These are phyloP conservation scores for Neodiprion fabricii DNA, from an alignment of 1,140 invertebrate species.

Conservation along the genomic window DNA sequence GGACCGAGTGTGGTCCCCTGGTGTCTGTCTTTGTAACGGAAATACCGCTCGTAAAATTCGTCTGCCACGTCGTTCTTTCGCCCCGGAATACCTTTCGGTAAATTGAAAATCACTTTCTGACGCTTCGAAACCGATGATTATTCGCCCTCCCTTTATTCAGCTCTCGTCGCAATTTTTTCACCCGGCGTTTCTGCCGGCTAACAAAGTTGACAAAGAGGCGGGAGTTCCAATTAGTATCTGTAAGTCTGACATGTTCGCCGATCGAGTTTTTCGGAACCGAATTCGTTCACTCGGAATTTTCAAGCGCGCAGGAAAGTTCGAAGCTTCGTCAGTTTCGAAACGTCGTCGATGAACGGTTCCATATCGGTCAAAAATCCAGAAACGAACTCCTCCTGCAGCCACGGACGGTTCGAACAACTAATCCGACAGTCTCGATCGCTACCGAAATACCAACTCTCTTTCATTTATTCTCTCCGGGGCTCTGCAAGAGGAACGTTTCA, in stretches of 20 bases:
- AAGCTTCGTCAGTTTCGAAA: too few species aligned
- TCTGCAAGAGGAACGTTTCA: too few species aligned
- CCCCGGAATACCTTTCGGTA: not conserved
- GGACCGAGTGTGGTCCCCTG: not conserved
- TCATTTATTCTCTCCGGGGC: not conserved
- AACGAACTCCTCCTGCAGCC: not conserved
- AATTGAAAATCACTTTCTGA: not conserved
- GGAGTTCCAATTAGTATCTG: too few species aligned
- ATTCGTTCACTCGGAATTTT: too few species aligned
- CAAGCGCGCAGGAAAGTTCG: too few species aligned
- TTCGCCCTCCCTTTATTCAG: not conserved
- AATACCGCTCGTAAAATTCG: not conserved
- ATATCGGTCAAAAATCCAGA: not conserved
- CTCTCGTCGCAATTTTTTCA: too few species aligned
- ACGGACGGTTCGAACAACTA: not conserved
- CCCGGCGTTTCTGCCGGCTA: too few species aligned
- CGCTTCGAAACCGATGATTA: not conserved
- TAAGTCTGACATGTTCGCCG: too few species aligned
- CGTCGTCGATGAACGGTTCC: not conserved
- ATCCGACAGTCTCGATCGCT: not conserved
- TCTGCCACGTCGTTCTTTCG: not conserved
- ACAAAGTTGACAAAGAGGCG: too few species aligned
- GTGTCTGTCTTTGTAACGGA: constrained; percentile 2
- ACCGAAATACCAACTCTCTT: not conserved
- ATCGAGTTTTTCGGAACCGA: too few species aligned